Evolutionary conservation across 1,140 invertebrate species (phyloP), one percentile per base, ranked within the genome.

Genomic region (Musca domestica): DNA sequence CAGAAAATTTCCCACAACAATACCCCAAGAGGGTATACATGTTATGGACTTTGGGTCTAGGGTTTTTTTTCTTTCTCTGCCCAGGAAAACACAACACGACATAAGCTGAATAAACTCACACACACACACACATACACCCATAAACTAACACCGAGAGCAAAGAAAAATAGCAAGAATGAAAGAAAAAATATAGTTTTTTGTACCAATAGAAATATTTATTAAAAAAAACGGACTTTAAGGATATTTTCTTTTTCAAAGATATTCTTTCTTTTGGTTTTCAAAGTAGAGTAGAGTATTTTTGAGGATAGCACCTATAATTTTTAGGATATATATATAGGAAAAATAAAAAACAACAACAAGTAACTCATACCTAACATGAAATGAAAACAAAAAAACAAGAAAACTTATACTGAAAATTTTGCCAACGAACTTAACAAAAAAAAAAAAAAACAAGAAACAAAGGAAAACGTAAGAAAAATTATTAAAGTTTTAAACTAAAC

Each of bases 401-500:
- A n/a, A 52, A 23, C 3, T 6, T 5, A 52, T 20, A 52, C 10
- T 47, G 63, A 64, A 49, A 64, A 27, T 48, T 41, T 61, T 61
- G 56, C 56, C 56, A 61, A 61, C 56, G 56, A 61, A 61, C 25
- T 22, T 27, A 64, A 0, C 9, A 34, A 25, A 7, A 58, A 23
- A 25, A 58, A n/a, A 25, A 34, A 58, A 17, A 10, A 27, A 63
- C 27, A 22, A 63, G 20, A 61, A 12, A 25, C n/a, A 64, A 47
- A 19, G 19, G 12, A 64, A 48, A 47, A 20, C n/a, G 15, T 20
- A 48, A 47, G 6, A 64, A 64, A 49, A 64, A 48, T n/a, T 34
- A 61, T 61, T 61, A 34, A 61, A 61, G 56, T 61, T 61, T 34
- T 34, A 61, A 61, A 61, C 56, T 61, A 61, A 61, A 61, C n/a